Conservation (phyloP, 2,113 vertebrate genomes). For the Actenoides lindsayi region DNA sequence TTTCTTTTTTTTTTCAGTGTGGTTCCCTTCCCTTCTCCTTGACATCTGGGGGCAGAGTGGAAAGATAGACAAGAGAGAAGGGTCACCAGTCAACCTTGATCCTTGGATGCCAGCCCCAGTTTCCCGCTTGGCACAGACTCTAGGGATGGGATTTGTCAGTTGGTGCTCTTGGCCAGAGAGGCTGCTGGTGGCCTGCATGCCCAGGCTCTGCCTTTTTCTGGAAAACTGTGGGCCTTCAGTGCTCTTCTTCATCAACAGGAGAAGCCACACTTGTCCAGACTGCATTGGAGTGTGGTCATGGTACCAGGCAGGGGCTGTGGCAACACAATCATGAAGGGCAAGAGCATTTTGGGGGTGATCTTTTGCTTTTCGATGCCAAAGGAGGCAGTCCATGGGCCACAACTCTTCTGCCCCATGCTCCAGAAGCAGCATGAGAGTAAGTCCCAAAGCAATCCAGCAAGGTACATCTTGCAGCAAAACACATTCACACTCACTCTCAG, state of each 20-base stretch:
- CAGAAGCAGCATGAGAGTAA: neutral
- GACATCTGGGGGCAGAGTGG: neutral
- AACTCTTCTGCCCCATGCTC: neutral
- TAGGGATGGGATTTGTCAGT: neutral
- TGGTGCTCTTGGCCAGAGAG: neutral
- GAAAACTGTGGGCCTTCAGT: neutral
- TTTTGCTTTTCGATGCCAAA: neutral
- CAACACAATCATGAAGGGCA: neutral
- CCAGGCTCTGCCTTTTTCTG: neutral
- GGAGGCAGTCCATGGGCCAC: neutral
- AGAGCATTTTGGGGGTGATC: neutral
- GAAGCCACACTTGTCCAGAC: neutral
- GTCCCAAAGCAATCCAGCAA: neutral
- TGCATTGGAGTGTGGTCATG: rapidly evolving
- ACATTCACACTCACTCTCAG: rapidly evolving
- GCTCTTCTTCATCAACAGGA: neutral
- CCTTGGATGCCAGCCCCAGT: neutral
- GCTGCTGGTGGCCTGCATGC: neutral
- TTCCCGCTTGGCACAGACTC: neutral
- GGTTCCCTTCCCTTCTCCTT: neutral
- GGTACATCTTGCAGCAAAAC: neutral
- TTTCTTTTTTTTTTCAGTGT: neutral
- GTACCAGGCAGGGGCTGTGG: neutral
- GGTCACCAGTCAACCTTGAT: neutral
- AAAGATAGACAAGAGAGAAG: neutral